Percentiles rank a stretch among this genome's conserved stretches.
Conservation (phyloP, 2,797 vertebrate genomes). For the Danionella dracula region DNA sequence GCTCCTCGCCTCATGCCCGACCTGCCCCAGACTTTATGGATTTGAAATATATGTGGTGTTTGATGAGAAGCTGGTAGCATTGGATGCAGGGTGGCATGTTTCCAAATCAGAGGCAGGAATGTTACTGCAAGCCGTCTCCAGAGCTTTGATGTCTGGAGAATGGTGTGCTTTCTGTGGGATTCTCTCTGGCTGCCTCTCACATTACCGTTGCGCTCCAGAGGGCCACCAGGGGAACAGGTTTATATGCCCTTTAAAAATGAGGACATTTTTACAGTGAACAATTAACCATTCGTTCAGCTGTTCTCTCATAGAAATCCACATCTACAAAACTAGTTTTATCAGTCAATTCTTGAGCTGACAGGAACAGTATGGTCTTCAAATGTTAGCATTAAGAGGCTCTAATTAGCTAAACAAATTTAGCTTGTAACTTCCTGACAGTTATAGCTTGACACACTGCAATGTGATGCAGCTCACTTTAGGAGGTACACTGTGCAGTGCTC, state of each 20-base stretch:
- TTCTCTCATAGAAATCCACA: background rate
- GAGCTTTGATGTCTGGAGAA: constrained; percentile 67
- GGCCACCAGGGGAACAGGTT: constrained; percentile 58
- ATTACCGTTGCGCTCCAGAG: constrained; percentile 59
- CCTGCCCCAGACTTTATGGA: constrained; percentile 52
- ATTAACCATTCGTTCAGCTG: constrained; percentile 50
- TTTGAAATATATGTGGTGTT: constrained; percentile 62
- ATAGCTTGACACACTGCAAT: too few relatives aligned
- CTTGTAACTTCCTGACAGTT: too few relatives aligned
- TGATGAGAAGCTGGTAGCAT: constrained; percentile 26
- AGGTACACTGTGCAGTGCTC: too few relatives aligned
- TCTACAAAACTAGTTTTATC: too few relatives aligned
- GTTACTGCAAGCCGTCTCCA: constrained; percentile 62
- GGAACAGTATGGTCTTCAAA: too few relatives aligned
- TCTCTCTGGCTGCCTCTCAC: constrained; percentile 59
- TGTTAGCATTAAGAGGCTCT: background rate
- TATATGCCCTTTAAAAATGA: constrained; percentile 64
- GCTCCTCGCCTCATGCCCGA: constrained; percentile 15
- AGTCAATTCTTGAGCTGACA: too few relatives aligned
- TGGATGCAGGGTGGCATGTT: constrained; percentile 26
- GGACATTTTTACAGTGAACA: constrained; percentile 57
- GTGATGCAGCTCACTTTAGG: too few relatives aligned
- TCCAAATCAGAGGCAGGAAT: constrained; percentile 61
- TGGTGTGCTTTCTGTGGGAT: constrained; percentile 38
- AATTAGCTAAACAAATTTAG: background rate